A percentile compares a stretch with the other conserved stretches of the same genome.
These are phyloP conservation scores for Darevskia nairensis DNA, from an alignment of 2,797 vertebrate genomes.

Conservation along the genomic window DNA sequence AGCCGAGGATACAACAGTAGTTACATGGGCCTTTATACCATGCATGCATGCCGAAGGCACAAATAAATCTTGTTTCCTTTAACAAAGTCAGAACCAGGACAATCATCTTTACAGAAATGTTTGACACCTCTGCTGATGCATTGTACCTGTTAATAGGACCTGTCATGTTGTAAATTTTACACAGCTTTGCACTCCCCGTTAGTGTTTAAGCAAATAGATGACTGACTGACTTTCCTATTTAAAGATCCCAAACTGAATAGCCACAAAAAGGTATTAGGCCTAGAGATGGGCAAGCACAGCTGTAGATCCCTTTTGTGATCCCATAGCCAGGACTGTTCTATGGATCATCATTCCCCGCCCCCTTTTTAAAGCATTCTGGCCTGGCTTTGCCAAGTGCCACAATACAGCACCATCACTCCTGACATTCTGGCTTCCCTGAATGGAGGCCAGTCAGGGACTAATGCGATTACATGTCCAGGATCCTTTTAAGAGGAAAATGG, in stretches of 20 bases:
- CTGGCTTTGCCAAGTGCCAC: slow-evolving; percentile 49
- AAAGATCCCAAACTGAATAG: slow-evolving; percentile 28
- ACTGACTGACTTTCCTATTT: not conserved
- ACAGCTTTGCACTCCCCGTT: not conserved
- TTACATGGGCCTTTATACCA: not conserved
- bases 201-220: not conserved
- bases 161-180: not conserved
- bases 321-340: slow-evolving; percentile 48
- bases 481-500: slow-evolving; percentile 65
- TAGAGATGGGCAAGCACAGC: slow-evolving; percentile 26
- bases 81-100: too few relatives aligned
- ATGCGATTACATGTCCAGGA: slow-evolving; percentile 60
- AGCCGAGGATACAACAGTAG: too few relatives aligned
- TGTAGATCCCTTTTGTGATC: slow-evolving; percentile 56
- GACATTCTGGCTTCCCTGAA: slow-evolving; percentile 58
- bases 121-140: not conserved
- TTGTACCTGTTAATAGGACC: not conserved
- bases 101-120: not conserved
- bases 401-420: slow-evolving; percentile 57
- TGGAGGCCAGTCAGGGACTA: slow-evolving; percentile 54
- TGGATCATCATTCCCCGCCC: slow-evolving; percentile 47
- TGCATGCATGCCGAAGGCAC: not conserved
- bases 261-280: slow-evolving; percentile 61
- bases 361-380: slow-evolving; percentile 50
- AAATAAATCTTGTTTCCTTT: not conserved